phyloP scores from a whole-genome alignment of 2,113 vertebrate species.

The Seriola dumerili region DNA sequence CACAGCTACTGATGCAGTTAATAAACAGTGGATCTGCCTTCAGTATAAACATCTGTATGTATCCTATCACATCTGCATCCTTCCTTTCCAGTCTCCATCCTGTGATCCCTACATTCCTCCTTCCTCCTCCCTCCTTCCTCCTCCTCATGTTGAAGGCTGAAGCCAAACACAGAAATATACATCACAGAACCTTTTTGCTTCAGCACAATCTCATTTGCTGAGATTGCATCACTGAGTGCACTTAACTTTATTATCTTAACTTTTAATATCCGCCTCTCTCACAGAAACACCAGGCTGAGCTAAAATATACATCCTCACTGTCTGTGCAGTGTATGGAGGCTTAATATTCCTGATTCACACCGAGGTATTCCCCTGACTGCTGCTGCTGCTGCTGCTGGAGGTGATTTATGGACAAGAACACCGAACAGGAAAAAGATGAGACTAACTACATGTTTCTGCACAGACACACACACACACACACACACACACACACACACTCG shows the following conservation, averaged over 20 bases:
- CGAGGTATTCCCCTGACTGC: constrained; percentile 6
- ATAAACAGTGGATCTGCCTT: no score
- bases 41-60: no score
- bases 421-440: neutral
- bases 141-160: constrained; percentile 14
- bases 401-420: constrained; percentile 42
- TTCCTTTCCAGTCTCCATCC: constrained; percentile 15
- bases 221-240: neutral
- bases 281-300: neutral
- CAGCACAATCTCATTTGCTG: constrained; percentile 9
- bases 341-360: constrained; percentile 8
- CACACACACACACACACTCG: neutral
- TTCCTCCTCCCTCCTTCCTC: neutral
- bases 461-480: neutral
- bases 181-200: constrained; percentile 14
- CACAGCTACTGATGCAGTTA: neutral
- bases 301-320: neutral
- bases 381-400: constrained; percentile 21
- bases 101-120: constrained; percentile 8
- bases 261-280: constrained; percentile 26
- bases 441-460: constrained; percentile 30
- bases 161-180: neutral
- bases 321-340: neutral
- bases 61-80: constrained; percentile 7
- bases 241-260: constrained; percentile 44